phyloP scores from a whole-genome alignment of 92 coral and sea anemone species.

The Porites evermanni region DNA sequence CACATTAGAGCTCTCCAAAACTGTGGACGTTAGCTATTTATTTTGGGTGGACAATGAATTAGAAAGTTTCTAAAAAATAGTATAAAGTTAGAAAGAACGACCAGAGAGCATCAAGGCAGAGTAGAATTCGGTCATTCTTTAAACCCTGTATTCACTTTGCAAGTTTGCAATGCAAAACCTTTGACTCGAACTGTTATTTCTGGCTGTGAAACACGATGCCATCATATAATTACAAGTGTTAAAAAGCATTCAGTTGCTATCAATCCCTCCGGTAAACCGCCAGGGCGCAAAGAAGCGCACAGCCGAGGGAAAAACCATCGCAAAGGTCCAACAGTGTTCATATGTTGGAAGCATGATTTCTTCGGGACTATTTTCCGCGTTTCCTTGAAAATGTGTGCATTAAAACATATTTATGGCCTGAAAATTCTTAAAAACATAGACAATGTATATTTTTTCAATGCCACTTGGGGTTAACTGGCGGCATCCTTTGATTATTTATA shows the following conservation, averaged over 20 bases:
- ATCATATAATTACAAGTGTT: conserved; percentile 67
- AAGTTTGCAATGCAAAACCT: conserved; percentile 18
- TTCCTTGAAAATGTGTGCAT: background rate
- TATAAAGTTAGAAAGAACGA: background rate
- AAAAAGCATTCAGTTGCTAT: conserved; percentile 55
- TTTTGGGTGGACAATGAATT: conserved; percentile 49
- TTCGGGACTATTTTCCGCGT: background rate
- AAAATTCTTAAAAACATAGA: conserved; percentile 45
- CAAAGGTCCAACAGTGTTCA: background rate
- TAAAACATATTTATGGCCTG: conserved; percentile 9
- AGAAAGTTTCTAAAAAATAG: conserved; percentile 5
- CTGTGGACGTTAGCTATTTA: background rate
- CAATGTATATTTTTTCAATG: conserved; percentile 63
- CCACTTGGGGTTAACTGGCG: conserved; percentile 82
- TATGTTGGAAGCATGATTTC: background rate
- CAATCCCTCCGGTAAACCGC: conserved; percentile 30
- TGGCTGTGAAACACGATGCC: conserved; percentile 64
- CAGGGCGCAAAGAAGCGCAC: background rate
- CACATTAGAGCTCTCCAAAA: background rate
- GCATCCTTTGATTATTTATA: conserved; percentile 86
- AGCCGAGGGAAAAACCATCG: conserved; percentile 5
- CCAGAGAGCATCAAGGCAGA: background rate
- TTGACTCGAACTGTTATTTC: background rate
- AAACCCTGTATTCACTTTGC: conserved; percentile 2
- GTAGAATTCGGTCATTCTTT: conserved; percentile 20